These are phyloP conservation scores for Ormyrus pomaceus DNA, from an alignment of 2,888 invertebrate species.

Conservation along the genomic window DNA sequence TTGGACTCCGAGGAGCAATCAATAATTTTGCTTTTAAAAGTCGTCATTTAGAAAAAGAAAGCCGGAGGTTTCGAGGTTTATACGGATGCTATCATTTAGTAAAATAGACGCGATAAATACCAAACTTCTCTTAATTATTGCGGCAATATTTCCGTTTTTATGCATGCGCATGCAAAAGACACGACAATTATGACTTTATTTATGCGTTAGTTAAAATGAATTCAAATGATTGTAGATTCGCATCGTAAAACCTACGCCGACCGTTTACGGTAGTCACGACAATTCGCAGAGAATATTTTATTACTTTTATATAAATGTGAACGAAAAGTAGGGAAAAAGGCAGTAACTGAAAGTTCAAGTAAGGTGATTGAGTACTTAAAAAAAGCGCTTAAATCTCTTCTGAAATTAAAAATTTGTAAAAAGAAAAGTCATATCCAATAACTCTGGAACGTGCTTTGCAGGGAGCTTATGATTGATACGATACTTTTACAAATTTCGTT, in stretches of 20 bases:
- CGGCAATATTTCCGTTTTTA: slow-evolving; percentile 20
- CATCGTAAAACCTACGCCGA: slow-evolving; percentile 25
- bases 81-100: slow-evolving; percentile 5
- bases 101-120: slow-evolving; percentile 26
- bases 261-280: slow-evolving; percentile 9
- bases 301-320: slow-evolving; percentile 14
- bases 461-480: neutral
- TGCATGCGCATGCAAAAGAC: slow-evolving; percentile 4
- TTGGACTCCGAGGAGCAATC: neutral
- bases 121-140: slow-evolving; percentile 24
- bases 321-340: slow-evolving; percentile 39
- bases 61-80: neutral
- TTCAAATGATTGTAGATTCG: slow-evolving; percentile 18
- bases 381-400: slow-evolving; percentile 24
- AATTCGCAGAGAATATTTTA: slow-evolving; percentile 38
- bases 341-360: slow-evolving; percentile 33
- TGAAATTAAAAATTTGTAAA: neutral
- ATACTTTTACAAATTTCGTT: slow-evolving; percentile 3
- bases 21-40: neutral
- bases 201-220: slow-evolving; percentile 5
- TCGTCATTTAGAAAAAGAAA: slow-evolving; percentile 17
- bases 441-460: neutral
- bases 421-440: slow-evolving; percentile 14
- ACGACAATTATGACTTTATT: slow-evolving; percentile 36
- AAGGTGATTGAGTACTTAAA: slow-evolving; percentile 20